Conservation (phyloP, 2,888 invertebrate genomes). For the Drosophila buzzatii region DNA sequence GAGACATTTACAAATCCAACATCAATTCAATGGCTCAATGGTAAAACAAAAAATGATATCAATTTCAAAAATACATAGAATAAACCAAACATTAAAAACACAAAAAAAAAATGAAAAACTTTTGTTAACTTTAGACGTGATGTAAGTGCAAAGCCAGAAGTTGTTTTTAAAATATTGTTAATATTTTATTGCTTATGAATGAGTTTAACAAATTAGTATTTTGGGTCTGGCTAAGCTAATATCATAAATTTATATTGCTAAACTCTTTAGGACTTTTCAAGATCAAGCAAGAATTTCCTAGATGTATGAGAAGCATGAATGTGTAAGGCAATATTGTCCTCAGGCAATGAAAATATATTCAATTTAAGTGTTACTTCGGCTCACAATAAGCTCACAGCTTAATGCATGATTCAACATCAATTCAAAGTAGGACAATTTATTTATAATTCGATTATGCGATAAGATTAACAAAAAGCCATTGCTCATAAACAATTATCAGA, state of each 20-base stretch:
- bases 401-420: neutral
- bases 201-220: neutral
- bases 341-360: too few relatives aligned
- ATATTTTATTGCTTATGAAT: neutral
- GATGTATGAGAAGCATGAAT: neutral
- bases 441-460: constrained; percentile 16
- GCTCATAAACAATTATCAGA: constrained; percentile 12
- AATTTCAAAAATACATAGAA: constrained; percentile 41
- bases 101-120: neutral
- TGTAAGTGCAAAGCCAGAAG: neutral
- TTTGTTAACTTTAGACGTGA: neutral
- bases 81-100: constrained; percentile 48
- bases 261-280: neutral
- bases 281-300: neutral
- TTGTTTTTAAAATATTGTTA: neutral
- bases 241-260: neutral
- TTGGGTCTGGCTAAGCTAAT: neutral
- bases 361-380: too few relatives aligned
- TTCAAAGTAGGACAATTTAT: constrained; percentile 4
- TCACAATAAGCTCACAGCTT: too few relatives aligned
- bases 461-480: constrained; percentile 21
- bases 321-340: too few relatives aligned
- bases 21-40: constrained; percentile 44
- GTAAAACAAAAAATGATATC: constrained; percentile 36
- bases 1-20: constrained; percentile 27